Evolutionary conservation across 2,888 invertebrate genomes (phyloP).

Genomic region (Eupsilia transversa): DNA sequence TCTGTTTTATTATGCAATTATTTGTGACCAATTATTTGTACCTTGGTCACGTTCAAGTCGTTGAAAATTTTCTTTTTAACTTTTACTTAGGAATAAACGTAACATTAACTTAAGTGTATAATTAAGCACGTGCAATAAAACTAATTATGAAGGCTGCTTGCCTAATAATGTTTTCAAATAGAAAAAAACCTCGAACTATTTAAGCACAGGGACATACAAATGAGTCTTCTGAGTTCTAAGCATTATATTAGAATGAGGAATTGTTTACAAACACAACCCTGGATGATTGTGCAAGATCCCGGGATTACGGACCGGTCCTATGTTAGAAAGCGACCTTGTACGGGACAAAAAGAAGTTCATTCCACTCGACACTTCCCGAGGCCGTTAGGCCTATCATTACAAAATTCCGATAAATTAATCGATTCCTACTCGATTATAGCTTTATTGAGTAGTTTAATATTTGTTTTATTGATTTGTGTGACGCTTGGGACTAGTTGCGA

Average conservation of each 20-base stretch:
- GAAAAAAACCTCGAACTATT: background rate
- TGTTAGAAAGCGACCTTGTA: constrained; percentile 88
- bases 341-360: constrained; percentile 81
- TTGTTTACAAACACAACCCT: constrained; percentile 67
- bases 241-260: constrained; percentile 24
- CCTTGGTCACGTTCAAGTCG: constrained; percentile 40
- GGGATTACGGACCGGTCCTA: constrained; percentile 80
- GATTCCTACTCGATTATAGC: constrained; percentile 34
- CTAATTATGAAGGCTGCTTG: constrained; percentile 22
- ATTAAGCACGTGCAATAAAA: constrained; percentile 30
- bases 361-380: constrained; percentile 77
- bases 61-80: constrained; percentile 37
- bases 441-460: no score
- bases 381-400: constrained; percentile 59
- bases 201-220: constrained; percentile 17
- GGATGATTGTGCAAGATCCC: constrained; percentile 61
- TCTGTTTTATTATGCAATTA: constrained; percentile 5
- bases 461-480: constrained; percentile 26
- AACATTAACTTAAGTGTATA: constrained; percentile 21
- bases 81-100: constrained; percentile 43
- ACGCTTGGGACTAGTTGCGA: constrained; percentile 34
- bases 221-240: constrained; percentile 7
- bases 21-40: constrained; percentile 21
- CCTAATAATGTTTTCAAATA: constrained; percentile 7
- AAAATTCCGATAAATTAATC: constrained; percentile 60